Base-by-base conservation (phyloP, 2,113 vertebrate species). In the Oophaga pumilio region DNA sequence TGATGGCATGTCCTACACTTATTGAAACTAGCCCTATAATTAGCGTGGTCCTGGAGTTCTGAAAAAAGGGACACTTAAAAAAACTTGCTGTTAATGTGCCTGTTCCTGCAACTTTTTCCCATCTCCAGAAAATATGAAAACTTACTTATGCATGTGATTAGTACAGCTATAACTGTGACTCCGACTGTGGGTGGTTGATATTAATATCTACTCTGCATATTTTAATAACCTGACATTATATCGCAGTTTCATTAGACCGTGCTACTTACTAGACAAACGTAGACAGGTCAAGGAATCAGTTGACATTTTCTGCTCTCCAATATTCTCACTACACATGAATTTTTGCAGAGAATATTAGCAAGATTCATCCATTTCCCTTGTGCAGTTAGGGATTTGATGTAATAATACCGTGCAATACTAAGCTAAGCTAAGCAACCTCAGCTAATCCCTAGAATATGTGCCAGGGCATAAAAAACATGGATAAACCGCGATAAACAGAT, bases 361-460 rank as follows among this genome's bases (percentile, higher is more conserved):
- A 59, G 85, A 87, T 87, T 87, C 66, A 81, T 82, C 77, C 85
- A 81, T 50, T 80, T 87, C 15, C 52, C 22, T n/a, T 74, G 79
- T 69, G 57, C 69, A 60, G 28, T 43, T 9, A 62, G 68, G 79
- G 86, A 87, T 87, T 82, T 82, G 11, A 43, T 87, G 64, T 81
- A 81, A 87, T 73, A 33, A 87, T 73, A 33, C 77, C 33, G 18
- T 52, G 68, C 68, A 82, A 87, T 82, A 82, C 53, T 50, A 69
- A 73, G 14, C 52, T 74, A 82, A 82, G 69, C 86, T 71, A 64
- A 74, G 78, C 50, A 24, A 82, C 53, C 85, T 77, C 28, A 26
- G n/a, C 52, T 87, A 87, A 87, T 87, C 85, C 57, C 13, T 60
- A 71, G 77, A 87, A 71, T 73, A 87, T 82, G 77, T 87, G 64